Conservation (phyloP, 2,113 vertebrate species). For the Lycaon pictus region DNA sequence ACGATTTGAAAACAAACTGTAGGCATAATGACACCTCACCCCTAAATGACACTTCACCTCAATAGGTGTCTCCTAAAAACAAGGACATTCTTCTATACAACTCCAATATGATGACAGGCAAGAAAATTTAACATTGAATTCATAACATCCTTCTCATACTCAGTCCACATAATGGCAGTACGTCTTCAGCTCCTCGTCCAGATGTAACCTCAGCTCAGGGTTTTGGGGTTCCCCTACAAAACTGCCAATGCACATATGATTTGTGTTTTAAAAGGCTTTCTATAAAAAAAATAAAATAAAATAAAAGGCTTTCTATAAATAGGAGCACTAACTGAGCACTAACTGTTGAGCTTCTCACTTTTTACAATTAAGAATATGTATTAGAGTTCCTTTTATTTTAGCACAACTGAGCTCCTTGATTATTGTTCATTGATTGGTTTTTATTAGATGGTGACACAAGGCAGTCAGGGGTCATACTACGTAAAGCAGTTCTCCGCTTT, state of each 20-base stretch:
- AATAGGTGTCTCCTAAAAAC: background rate
- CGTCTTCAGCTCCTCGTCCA: background rate
- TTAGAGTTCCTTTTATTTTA: background rate
- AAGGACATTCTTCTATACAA: background rate
- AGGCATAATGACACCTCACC: background rate
- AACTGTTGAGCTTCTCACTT: background rate
- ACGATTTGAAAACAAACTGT: background rate
- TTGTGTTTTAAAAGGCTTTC: background rate
- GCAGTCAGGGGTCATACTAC: background rate
- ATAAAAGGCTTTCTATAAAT: background rate
- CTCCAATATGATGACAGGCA: background rate
- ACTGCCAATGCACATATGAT: too few species aligned
- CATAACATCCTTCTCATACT: background rate
- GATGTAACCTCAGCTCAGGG: background rate
- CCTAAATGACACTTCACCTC: background rate
- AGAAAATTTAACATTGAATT: too few species aligned
- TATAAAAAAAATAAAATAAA: background rate
- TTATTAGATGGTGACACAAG: rapidly evolving
- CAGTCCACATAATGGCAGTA: background rate
- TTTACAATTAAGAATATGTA: background rate
- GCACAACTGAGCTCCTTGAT: background rate
- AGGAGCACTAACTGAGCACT: background rate
- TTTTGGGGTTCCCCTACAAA: background rate
- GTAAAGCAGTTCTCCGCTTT: background rate
- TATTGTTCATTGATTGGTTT: background rate